phyloP scores from a whole-genome alignment of 2,888 invertebrate genomes.

The Drosophila prostipennis region DNA sequence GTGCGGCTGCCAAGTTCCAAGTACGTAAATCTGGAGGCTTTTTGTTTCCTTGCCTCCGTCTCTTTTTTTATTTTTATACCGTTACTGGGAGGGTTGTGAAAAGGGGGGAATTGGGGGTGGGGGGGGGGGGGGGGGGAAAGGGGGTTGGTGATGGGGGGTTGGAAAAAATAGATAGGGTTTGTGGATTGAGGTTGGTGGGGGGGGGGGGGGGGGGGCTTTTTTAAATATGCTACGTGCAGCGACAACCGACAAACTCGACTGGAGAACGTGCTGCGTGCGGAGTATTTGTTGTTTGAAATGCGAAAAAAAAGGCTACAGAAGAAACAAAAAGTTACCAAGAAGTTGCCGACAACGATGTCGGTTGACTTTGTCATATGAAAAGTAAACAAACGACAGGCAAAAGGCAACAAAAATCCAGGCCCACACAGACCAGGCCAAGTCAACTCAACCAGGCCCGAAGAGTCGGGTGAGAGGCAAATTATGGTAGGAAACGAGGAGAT shows the following conservation, averaged over 20 bases:
- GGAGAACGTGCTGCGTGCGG: slow-evolving; percentile 68
- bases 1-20: slow-evolving; percentile 50
- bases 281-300: slow-evolving; percentile 62
- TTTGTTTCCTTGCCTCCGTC: slow-evolving; percentile 37
- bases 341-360: slow-evolving; percentile 70
- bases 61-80: slow-evolving; percentile 13
- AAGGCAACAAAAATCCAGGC: slow-evolving; percentile 58
- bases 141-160: too few species aligned
- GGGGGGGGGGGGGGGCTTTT: too few species aligned
- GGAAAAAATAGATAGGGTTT: too few species aligned
- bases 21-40: slow-evolving; percentile 74
- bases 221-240: slow-evolving; percentile 70
- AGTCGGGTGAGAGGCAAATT: slow-evolving; percentile 22
- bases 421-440: slow-evolving; percentile 48
- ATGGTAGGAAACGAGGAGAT: slow-evolving; percentile 3
- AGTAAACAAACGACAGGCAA: slow-evolving; percentile 74
- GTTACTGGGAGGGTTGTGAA: too few species aligned
- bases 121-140: too few species aligned
- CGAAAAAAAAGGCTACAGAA: slow-evolving; percentile 46
- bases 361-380: slow-evolving; percentile 75
- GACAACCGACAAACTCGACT: slow-evolving; percentile 47
- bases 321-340: slow-evolving; percentile 62
- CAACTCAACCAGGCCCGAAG: slow-evolving; percentile 23
- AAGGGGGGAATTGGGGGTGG: too few species aligned
- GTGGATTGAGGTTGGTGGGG: too few species aligned